Evolutionary conservation across 2,797 vertebrate species (phyloP).

Genomic region (Tenualosa thibaudeaui): DNA sequence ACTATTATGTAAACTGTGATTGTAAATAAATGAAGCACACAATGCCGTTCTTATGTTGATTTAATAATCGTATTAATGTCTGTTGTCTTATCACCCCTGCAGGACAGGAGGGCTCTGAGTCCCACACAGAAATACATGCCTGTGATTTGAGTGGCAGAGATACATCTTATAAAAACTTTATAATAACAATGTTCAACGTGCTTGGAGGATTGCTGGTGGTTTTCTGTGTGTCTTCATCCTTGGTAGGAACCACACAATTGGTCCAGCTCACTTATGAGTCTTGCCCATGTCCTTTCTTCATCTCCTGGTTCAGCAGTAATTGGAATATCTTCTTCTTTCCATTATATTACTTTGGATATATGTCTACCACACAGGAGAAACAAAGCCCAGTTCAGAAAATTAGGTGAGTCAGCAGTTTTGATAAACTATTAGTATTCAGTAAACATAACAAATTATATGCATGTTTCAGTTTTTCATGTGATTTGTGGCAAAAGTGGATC

Average conservation of each 20-base stretch:
- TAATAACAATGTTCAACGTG: conserved; percentile 82
- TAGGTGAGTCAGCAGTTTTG: conserved; percentile 74
- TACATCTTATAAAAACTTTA: conserved; percentile 83
- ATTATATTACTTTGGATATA: conserved; percentile 93
- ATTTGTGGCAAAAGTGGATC: no score
- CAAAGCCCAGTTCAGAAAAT: conserved; percentile 95
- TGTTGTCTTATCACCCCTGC: conserved; percentile 41
- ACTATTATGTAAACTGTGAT: no score
- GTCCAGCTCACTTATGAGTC: conserved; percentile 97
- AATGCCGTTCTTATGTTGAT: no score
- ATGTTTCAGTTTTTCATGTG: no score
- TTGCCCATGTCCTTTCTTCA: conserved; percentile 98
- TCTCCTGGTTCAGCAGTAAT: conserved; percentile 99
- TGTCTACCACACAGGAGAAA: conserved; percentile 89
- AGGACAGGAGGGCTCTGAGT: conserved; percentile 91
- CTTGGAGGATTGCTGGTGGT: conserved; percentile 92
- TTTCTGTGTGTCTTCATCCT: conserved; percentile 93
- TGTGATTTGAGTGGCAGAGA: conserved; percentile 81
- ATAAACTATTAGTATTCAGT: background rate
- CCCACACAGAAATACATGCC: conserved; percentile 79
- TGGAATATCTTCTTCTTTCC: conserved; percentile 99
- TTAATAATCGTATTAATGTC: background rate
- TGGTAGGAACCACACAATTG: conserved; percentile 97
- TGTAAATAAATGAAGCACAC: no score
- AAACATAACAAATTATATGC: background rate